phyloP scores from a whole-genome alignment of 2,888 invertebrate species.

The Apoda limacodes region DNA sequence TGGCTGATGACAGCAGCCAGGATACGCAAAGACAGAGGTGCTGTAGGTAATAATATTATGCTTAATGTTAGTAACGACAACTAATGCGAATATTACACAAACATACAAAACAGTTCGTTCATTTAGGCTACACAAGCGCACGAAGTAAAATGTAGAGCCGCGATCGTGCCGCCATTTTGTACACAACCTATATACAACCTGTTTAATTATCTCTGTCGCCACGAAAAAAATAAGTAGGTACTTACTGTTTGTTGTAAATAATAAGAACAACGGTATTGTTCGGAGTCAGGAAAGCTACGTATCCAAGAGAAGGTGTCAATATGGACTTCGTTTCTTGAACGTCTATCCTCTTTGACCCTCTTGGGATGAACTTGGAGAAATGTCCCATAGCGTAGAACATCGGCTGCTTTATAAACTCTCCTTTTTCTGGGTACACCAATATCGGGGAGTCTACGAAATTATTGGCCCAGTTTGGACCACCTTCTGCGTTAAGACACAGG shows the following conservation, averaged over 20 bases:
- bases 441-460: slow-evolving; percentile 88
- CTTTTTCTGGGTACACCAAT: slow-evolving; percentile 44
- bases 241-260: slow-evolving; percentile 38
- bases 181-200: too few relatives aligned
- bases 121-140: too few relatives aligned
- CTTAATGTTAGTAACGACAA: too few relatives aligned
- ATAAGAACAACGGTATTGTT: slow-evolving; percentile 21
- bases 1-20: too few relatives aligned
- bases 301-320: slow-evolving; percentile 17
- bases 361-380: slow-evolving; percentile 77
- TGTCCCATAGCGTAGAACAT: slow-evolving; percentile 89
- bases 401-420: slow-evolving; percentile 91
- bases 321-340: slow-evolving; percentile 9
- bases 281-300: slow-evolving; percentile 13
- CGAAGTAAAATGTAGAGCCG: too few relatives aligned
- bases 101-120: neutral
- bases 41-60: too few relatives aligned
- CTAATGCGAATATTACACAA: neutral
- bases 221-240: too few relatives aligned
- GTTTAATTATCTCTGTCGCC: too few relatives aligned
- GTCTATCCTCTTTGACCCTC: slow-evolving; percentile 57
- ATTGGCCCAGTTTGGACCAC: slow-evolving; percentile 85
- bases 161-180: too few relatives aligned
- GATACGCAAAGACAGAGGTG: too few relatives aligned
- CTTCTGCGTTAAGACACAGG: slow-evolving; percentile 76